Conservation (phyloP, 1,140 invertebrate genomes). For the Dendroctonus ponderosae region DNA sequence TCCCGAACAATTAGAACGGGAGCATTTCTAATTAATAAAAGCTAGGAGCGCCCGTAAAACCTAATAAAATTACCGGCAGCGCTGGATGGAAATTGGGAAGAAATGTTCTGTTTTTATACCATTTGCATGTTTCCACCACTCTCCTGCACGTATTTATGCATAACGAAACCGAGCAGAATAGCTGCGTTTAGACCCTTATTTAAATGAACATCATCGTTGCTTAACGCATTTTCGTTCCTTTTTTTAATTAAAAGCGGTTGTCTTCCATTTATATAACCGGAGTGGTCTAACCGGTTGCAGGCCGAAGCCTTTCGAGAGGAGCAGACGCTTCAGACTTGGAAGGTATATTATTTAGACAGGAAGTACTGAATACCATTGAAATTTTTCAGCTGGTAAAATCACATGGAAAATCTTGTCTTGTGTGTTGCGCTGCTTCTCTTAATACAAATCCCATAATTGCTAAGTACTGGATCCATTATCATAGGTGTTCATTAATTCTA, state of each 20-base stretch:
- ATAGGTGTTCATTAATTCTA: too few relatives aligned
- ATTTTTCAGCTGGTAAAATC: not conserved
- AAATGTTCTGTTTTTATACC: too few relatives aligned
- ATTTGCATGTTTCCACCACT: too few relatives aligned
- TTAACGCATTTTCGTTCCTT: constrained; percentile 17
- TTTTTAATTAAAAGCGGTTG: constrained; percentile 19
- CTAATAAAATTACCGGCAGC: too few relatives aligned
- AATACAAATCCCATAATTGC: too few relatives aligned
- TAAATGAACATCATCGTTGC: constrained; percentile 11
- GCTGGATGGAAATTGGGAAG: too few relatives aligned
- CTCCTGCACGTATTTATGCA: not conserved
- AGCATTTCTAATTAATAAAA: too few relatives aligned
- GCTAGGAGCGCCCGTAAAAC: too few relatives aligned
- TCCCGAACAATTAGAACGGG: too few relatives aligned
- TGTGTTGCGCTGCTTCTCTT: too few relatives aligned
- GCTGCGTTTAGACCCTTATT: constrained; percentile 7
- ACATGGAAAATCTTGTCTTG: too few relatives aligned
- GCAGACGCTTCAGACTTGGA: not conserved
- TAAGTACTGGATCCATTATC: too few relatives aligned
- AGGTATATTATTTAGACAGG: constrained; percentile 3
- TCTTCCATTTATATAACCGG: constrained; percentile 14
- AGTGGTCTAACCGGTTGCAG: constrained; percentile 19
- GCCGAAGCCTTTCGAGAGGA: constrained; percentile 3
- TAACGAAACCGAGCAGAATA: not conserved
- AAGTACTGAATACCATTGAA: constrained; percentile 11